These are phyloP conservation scores for Brachionus calyciflorus DNA, from an alignment of 1,140 invertebrate species.

Conservation along the genomic window DNA sequence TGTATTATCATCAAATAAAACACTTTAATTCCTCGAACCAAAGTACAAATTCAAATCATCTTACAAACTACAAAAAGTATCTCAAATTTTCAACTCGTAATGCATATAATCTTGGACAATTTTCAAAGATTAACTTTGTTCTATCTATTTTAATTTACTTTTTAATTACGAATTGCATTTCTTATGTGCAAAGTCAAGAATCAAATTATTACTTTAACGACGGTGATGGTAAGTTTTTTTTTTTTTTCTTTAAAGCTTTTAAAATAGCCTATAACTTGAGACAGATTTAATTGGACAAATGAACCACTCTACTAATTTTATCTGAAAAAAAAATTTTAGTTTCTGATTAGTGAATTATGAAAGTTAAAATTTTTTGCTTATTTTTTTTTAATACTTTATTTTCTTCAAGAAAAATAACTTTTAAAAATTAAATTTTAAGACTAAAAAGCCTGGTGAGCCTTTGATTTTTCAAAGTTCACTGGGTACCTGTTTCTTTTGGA, in stretches of 20 bases:
- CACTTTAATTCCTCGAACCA: neutral
- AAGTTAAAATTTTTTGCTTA: too few species aligned
- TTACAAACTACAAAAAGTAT: constrained; percentile 14
- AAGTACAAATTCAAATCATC: neutral
- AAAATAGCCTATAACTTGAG: neutral
- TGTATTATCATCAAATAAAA: constrained; percentile 36
- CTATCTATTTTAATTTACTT: neutral
- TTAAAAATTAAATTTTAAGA: too few species aligned
- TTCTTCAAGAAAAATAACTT: too few species aligned
- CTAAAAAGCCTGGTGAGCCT: too few species aligned
- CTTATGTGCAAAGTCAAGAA: neutral
- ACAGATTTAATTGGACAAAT: too few species aligned
- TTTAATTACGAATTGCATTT: constrained; percentile 25
- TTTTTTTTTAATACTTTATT: too few species aligned
- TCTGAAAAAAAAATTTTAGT: too few species aligned
- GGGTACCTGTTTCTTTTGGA: too few species aligned
- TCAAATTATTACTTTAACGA: constrained; percentile 7
- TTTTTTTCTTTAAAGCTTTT: neutral
- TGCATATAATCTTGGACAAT: neutral
- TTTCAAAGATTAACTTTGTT: constrained; percentile 1
- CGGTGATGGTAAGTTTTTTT: constrained; percentile 26
- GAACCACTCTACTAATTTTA: too few species aligned
- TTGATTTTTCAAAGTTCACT: too few species aligned
- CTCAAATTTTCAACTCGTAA: neutral
- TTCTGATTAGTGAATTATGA: too few species aligned